A percentile compares a stretch with the other conserved stretches of the same genome.
phyloP scores from a whole-genome alignment of 1,140 invertebrate species.

The Mizuhopecten yessoensis region DNA sequence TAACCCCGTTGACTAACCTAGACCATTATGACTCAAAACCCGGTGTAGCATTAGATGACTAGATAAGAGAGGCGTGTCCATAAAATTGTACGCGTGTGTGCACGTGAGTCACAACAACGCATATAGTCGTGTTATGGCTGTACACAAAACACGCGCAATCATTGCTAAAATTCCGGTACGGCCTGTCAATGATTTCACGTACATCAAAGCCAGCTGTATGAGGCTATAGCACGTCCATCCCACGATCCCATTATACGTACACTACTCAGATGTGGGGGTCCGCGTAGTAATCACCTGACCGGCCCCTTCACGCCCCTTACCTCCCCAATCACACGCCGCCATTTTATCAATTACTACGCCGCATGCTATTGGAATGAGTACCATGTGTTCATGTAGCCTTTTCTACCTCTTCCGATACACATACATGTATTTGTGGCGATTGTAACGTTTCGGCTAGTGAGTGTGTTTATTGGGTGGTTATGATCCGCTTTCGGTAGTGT shows the following conservation, averaged over 20 bases:
- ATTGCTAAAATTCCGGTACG: neutral
- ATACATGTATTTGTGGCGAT: neutral
- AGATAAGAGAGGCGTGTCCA: neutral
- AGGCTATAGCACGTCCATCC: neutral
- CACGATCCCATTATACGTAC: neutral
- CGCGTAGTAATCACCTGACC: neutral
- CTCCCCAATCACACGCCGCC: conserved; percentile 27
- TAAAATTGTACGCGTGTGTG: neutral
- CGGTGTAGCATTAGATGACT: neutral
- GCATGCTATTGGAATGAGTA: neutral
- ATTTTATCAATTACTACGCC: neutral
- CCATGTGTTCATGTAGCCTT: neutral
- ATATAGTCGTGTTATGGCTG: neutral
- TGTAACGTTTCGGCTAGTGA: neutral
- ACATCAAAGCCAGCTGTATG: conserved; percentile 15
- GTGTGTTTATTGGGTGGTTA: neutral
- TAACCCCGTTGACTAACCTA: neutral
- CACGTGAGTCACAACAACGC: neutral
- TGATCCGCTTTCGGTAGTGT: neutral
- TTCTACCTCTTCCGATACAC: neutral
- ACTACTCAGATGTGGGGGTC: neutral
- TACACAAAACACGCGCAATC: neutral
- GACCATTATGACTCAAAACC: neutral
- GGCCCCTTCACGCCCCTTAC: conserved; percentile 1
- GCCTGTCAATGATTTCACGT: neutral